Evolutionary conservation across 1,140 invertebrate species (phyloP), one percentile per base, ranked within the genome.

Genomic region (Camponotus pennsylvanicus): DNA sequence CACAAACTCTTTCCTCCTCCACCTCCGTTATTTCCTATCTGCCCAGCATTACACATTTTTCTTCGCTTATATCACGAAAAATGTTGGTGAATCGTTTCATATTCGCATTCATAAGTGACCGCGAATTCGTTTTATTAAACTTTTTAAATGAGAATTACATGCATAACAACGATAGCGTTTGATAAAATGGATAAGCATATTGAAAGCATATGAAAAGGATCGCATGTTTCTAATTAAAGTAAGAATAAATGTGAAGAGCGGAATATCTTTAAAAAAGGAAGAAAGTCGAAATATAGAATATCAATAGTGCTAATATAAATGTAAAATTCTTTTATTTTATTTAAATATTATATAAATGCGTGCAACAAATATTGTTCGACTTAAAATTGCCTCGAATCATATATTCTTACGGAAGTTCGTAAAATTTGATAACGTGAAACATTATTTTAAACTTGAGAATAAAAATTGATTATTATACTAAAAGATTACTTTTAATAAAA

Each of bases 51-150:
- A 73, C 61, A 67, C 78, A 82, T 82, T 73, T 83, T 83, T 83
- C 79, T 61, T 73, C 55, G 69, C 52, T 40, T 73, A 73, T 73
- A 83, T 83, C 40, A 61, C 40, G 55, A 83, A 73, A 83, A 83
- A 83, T 37, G 66, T 34, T 71, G 66, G 78, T 71, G 55, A 80
- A 80, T 70, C 67, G 78, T 73, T 82, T 82, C 78, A 82, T 61
- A 61, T 55, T 83, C 21, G 79, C 55, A 73, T 83, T 73, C 69
- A 83, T 52, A 73, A 73, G 79, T 73, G 69, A 55, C 55, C 79
- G 67, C 78, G 78, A 82, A 71, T 82, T 52, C 52, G 69, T 69
- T 83, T 73, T 83, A 83, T 83, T 83, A 73, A 73, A 82, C 67
- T 40, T 27, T 82, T 82, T 40, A 59, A 83, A 55, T 52, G 49